Evolutionary conservation across 2,113 vertebrate genomes (phyloP), one percentile per base, ranked within the genome.

Genomic region (Grallaria varia): DNA sequence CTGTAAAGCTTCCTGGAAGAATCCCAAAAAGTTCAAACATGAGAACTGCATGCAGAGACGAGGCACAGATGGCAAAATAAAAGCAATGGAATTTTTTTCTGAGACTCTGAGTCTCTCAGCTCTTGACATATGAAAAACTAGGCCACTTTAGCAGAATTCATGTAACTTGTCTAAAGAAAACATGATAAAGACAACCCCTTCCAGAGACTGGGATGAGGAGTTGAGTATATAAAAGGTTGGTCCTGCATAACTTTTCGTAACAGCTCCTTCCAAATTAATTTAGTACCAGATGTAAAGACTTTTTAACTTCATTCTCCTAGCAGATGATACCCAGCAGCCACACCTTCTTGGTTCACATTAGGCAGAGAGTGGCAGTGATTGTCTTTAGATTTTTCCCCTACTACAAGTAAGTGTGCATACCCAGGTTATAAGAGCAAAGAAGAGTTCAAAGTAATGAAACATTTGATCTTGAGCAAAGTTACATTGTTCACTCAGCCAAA

Each of bases 61-160:
- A 95, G 39, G 56, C 74, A 49, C 74, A 95, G 91, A 91, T 79
- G 73, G 87, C 58, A 89, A 89, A 96, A 95, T 79, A 95, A 95
- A 93, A 87, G 69, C 45, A 74, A 63, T 13, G 21, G 3, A 6
- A 19, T 40, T 37, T 74, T 86, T 67, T 62, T 49, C 20, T 13
- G 2, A 90, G 73, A 27, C 53, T 63, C 55, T 74, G 56, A 92
- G 40, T 60, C 44, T 91, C 55, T 78, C 49, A 45, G 47, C 40
- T 89, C 80, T 53, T 53, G 76, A 81, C 69, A n/a, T 49, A 16
- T 1, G 28, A 92, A 42, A 82, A 94, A 84, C 35, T 73, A 53
- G 50, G 56, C 60, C 42, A 9, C 39, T 81, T 84, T 19, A 64
- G 23, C 62, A 84, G 58, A 75, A 84, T 69, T 84, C 28, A 73